These are phyloP conservation scores for Anthopleura sola DNA, from an alignment of 64 coral and sea anemone genomes.

Conservation along the genomic window DNA sequence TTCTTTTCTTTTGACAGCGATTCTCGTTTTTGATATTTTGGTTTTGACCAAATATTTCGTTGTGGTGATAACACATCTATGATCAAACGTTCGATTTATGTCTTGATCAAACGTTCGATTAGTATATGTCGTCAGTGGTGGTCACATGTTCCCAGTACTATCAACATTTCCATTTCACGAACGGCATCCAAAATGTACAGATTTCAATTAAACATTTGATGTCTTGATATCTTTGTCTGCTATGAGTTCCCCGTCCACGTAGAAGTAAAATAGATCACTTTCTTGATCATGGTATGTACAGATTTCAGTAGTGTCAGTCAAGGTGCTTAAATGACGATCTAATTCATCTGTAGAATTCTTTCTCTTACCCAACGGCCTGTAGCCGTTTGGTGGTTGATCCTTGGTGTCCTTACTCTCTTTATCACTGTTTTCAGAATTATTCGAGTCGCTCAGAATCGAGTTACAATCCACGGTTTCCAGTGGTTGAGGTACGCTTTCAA, in stretches of 20 bases:
- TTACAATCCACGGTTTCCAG: not conserved
- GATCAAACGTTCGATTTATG: not conserved
- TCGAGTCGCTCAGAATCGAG: slow-evolving; percentile 19
- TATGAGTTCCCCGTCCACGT: slow-evolving; percentile 71
- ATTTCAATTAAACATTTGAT: slow-evolving; percentile 59
- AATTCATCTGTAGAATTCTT: slow-evolving; percentile 5
- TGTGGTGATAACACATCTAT: not conserved
- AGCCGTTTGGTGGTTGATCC: not conserved
- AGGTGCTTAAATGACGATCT: not conserved
- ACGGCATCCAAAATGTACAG: not conserved
- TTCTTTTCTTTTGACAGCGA: not conserved
- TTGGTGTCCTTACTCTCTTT: not conserved
- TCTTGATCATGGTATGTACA: slow-evolving; percentile 58
- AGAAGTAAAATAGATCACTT: slow-evolving; percentile 62
- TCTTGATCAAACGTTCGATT: not conserved
- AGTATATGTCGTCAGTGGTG: not conserved
- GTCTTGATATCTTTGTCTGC: slow-evolving; percentile 74
- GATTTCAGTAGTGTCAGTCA: slow-evolving; percentile 5
- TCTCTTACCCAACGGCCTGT: not conserved
- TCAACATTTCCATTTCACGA: not conserved
- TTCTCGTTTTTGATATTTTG: not conserved
- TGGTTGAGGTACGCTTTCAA: not conserved
- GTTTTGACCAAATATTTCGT: not conserved
- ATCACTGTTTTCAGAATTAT: slow-evolving; percentile 1
- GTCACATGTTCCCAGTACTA: not conserved